A percentile compares a stretch with the other conserved stretches of the same genome.
These are phyloP conservation scores for Oreochromis tanganicae DNA, from an alignment of 2,113 vertebrate genomes.

Conservation along the genomic window DNA sequence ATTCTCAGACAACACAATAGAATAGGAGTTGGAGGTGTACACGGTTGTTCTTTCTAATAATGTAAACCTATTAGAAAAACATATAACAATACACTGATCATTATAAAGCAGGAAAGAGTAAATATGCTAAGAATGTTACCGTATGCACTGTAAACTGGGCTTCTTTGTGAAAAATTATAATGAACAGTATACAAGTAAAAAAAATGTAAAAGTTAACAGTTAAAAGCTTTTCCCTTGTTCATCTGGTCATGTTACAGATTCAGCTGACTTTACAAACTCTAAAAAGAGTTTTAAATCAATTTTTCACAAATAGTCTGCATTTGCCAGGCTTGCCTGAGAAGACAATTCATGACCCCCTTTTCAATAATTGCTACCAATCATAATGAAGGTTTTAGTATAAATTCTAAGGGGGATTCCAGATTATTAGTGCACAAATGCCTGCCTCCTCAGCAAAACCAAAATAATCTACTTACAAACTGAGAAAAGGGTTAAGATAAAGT, in stretches of 20 bases:
- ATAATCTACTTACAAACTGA: conserved; percentile 17
- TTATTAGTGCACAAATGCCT: neutral
- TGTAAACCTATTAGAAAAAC: neutral
- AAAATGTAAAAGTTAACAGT: neutral
- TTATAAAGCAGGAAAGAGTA: neutral
- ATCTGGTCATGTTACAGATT: neutral
- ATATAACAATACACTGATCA: neutral
- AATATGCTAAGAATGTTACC: neutral
- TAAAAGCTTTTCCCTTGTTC: neutral
- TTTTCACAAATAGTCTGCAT: neutral
- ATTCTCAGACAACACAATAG: neutral
- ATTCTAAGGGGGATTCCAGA: neutral
- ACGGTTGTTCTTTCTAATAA: neutral
- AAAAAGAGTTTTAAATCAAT: neutral
- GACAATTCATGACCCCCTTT: neutral
- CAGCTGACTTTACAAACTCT: neutral
- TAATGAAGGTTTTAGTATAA: neutral
- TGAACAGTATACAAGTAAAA: neutral
- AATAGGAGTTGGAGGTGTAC: neutral
- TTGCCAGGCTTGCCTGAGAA: neutral
- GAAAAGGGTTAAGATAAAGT: neutral
- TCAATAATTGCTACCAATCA: neutral
- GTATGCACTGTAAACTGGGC: neutral
- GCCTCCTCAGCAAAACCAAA: neutral
- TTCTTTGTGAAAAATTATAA: neutral